Evolutionary conservation across 2,797 vertebrate species (phyloP), one percentile per base, ranked within the genome.

Genomic region (Lepilemur ruficaudatus): DNA sequence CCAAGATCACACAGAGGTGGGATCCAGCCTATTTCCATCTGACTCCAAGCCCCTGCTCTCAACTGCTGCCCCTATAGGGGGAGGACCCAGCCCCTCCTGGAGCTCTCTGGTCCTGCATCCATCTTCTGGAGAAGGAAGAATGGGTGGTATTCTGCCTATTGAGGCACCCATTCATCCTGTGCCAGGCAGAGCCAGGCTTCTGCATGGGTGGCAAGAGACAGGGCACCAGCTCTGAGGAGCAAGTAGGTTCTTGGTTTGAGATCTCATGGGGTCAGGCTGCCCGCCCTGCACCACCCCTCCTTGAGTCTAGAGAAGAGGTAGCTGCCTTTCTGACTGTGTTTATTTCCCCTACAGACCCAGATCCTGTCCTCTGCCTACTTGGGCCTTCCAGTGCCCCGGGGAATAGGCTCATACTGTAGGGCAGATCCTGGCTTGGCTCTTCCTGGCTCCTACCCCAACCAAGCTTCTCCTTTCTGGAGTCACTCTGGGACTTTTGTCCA

Each of bases 181-280:
- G 67, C 57, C 48, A 52, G 73, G 92, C 82, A 95, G 82, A 93
- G 46, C 43, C 28, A 17, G 75, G 43, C 89, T 87, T 84, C 86
- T 83, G 32, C 28, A 1, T 2, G 23, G 79, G 48, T 41, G 0
- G 0, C 35, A 88, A 76, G 55, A 72, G 52, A 78, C 14, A 63
- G 86, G 86, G 61, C 63, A 30, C 52, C 59, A 30, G 28, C 32
- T 76, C 72, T 35, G 48, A 76, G 82, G 41, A 90, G 23, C 41
- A 35, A 80, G 15, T 22, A 17, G 82, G 38, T 59, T 83, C 81
- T 57, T 57, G 50, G 63, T 38, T 73, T 81, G 55, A 52, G 28
- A 46, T 28, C 61, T 84, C 15, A 2, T 9, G 61, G 57, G 38
- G 15, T 59, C 18, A 2, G 35, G n/a, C 55, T 23, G 2, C 52